Evolutionary conservation across 2,888 invertebrate genomes (phyloP).

Genomic region (Yponomeuta sedellus): DNA sequence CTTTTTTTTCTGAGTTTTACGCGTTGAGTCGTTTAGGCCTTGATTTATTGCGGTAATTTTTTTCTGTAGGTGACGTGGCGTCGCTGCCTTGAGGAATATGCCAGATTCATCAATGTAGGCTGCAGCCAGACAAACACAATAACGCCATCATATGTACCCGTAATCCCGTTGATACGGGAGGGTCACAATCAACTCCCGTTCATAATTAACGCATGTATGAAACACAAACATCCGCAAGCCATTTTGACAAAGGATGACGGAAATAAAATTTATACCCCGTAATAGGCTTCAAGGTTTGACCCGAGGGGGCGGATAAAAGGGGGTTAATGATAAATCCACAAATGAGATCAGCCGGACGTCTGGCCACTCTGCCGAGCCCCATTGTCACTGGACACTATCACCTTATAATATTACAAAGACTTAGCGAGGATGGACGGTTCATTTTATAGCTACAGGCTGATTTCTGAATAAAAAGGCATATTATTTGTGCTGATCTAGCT

Average conservation of each 20-base stretch:
- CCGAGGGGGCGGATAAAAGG: conserved; percentile 70
- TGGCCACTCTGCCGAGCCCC: conserved; percentile 65
- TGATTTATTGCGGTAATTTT: conserved; percentile 39
- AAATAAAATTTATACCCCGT: conserved; percentile 71
- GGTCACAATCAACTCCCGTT: conserved; percentile 1
- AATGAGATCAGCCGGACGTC: conserved; percentile 75
- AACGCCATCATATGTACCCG: not conserved
- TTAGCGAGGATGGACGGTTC: conserved; percentile 48
- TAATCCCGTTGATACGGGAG: not conserved
- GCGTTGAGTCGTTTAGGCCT: conserved; percentile 24
- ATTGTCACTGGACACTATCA: conserved; percentile 71
- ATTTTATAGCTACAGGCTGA: conserved; percentile 44
- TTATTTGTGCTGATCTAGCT: not conserved
- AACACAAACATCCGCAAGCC: conserved; percentile 59
- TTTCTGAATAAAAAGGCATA: conserved; percentile 1
- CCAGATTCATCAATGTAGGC: not conserved
- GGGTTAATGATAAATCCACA: conserved; percentile 76
- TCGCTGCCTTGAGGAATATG: not conserved
- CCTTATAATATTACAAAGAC: conserved; percentile 61
- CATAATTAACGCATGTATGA: conserved; percentile 41
- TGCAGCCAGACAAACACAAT: not conserved
- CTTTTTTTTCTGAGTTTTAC: not conserved
- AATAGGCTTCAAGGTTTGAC: conserved; percentile 55
- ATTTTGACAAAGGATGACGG: conserved; percentile 49
- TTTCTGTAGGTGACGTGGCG: not conserved